Evolutionary conservation across 2,113 vertebrate species (phyloP), one percentile per base, ranked within the genome.

Genomic region (Aptenodytes patagonicus): DNA sequence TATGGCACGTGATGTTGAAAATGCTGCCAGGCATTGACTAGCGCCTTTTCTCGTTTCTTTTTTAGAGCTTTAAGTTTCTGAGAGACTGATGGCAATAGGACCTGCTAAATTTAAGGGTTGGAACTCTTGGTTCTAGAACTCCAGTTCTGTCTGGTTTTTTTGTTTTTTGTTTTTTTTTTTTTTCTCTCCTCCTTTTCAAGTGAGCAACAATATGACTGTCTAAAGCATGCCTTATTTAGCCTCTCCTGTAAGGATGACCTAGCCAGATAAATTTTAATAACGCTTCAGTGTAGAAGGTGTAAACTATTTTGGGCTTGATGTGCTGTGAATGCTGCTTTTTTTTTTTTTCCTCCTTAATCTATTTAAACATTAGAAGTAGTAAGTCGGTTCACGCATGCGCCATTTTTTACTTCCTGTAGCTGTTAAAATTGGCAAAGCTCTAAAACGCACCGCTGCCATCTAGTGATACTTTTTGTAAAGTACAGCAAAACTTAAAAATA

Each of bases 151-250:
- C 96, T 83, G 83, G 73, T 87, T 88, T 92, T 66, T 83, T 46
- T 42, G 89, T 54, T 83, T 95, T 84, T 96, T 87, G 71, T 91
- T 71, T 80, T 91, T 84, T 60, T 62, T 89, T 89, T 83, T 76
- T 89, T 36, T 36, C 36, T 92, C 85, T 81, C 83, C 77, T 97
- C 96, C 94, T 96, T 98, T 97, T 97, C 95, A 98, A 98, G 98
- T 98, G 99, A 98, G 98, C 99, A 98, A 97, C 98, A 98, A 98
- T 97, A 99, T 96, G 99, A 99, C 99, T 98, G 99, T 99, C 98
- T 99, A 99, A 99, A 98, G 99, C 99, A 99, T 99, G 99, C 99
- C 99, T 99, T 99, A 99, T 99, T 98, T 99, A 99, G 99, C 98
- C 99, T 99, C 97, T 98, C 97, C 98, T 97, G 91, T 97, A 98